These are phyloP conservation scores for Umimayanthus chanpuru DNA, from an alignment of 92 coral and sea anemone genomes.

Conservation along the genomic window DNA sequence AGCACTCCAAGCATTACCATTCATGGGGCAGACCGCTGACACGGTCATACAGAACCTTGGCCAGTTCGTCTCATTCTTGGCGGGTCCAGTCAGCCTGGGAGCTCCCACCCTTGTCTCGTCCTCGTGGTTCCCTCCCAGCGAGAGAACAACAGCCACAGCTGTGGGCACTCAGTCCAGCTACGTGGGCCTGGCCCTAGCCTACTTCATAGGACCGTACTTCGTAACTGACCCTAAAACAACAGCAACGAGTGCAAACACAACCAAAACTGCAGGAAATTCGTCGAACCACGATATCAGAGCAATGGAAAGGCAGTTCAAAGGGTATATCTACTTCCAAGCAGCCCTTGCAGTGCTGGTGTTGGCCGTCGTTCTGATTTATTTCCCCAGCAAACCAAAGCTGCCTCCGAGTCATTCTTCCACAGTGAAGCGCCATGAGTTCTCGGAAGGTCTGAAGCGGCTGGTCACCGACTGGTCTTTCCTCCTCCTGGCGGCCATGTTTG, in stretches of 20 bases:
- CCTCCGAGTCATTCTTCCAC: conserved; percentile 78
- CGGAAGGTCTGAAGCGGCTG: conserved; percentile 26
- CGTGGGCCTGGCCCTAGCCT: conserved; percentile 27
- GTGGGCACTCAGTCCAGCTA: conserved; percentile 42
- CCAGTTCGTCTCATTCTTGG: conserved; percentile 17
- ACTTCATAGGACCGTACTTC: conserved; percentile 29
- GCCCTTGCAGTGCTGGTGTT: conserved; percentile 35
- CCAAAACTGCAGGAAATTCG: neutral
- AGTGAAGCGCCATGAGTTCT: conserved; percentile 21
- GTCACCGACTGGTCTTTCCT: conserved; percentile 1
- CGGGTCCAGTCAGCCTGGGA: conserved; percentile 39
- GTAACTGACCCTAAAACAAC: conserved; percentile 1
- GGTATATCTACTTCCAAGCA: conserved; percentile 47
- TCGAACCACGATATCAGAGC: neutral
- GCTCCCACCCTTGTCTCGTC: conserved; percentile 32
- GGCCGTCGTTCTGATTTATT: conserved; percentile 56
- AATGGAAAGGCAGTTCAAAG: conserved; percentile 35
- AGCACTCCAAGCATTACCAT: conserved; percentile 32
- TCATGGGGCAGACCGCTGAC: conserved; percentile 24
- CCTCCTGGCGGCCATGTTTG: conserved; percentile 28
- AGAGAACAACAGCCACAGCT: conserved; percentile 45
- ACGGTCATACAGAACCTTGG: conserved; percentile 24
- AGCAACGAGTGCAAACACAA: neutral
- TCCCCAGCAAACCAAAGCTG: conserved; percentile 70
- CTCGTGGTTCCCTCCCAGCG: conserved; percentile 38